Percentiles rank a stretch among this genome's conserved stretches.
These are phyloP conservation scores for Drosophila oshimai DNA, from an alignment of 1,140 invertebrate species.

Conservation along the genomic window DNA sequence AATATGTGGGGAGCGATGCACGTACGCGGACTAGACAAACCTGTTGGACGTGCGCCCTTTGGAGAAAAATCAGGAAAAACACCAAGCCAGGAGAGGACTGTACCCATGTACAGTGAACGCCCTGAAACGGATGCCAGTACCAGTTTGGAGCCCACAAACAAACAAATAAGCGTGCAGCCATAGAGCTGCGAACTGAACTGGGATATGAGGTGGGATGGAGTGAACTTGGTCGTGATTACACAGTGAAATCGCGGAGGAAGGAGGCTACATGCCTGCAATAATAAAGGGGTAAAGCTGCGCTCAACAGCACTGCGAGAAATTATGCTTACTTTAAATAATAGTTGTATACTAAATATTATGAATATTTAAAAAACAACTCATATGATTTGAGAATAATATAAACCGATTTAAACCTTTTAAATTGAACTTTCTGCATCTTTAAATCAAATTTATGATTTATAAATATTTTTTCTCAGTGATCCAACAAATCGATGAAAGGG, in stretches of 20 bases:
- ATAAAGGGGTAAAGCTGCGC: slow-evolving; percentile 55
- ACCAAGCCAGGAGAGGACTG: slow-evolving; percentile 50
- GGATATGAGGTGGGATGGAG: slow-evolving; percentile 7
- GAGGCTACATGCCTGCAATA: slow-evolving; percentile 71
- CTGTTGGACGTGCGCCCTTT: slow-evolving; percentile 51
- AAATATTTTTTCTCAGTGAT: neutral
- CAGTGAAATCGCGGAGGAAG: slow-evolving; percentile 51
- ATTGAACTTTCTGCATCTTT: too few relatives aligned
- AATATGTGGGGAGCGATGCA: slow-evolving; percentile 4
- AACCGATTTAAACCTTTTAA: too few relatives aligned
- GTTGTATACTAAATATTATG: too few relatives aligned
- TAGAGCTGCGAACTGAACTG: slow-evolving; percentile 40
- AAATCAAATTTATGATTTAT: too few relatives aligned
- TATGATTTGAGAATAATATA: too few relatives aligned
- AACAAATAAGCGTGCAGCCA: slow-evolving; percentile 77
- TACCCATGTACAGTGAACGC: slow-evolving; percentile 45
- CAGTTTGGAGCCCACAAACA: slow-evolving; percentile 76
- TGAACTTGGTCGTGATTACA: slow-evolving; percentile 63
- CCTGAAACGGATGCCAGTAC: slow-evolving; percentile 51
- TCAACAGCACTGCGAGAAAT: neutral
- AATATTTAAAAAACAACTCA: too few relatives aligned
- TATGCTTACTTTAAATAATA: neutral
- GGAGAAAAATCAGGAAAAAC: slow-evolving; percentile 75
- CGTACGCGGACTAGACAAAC: slow-evolving; percentile 68
- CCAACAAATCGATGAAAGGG: neutral